Evolutionary conservation across 1,140 invertebrate genomes (phyloP).

Genomic region (Tetramorium parvispinum): DNA sequence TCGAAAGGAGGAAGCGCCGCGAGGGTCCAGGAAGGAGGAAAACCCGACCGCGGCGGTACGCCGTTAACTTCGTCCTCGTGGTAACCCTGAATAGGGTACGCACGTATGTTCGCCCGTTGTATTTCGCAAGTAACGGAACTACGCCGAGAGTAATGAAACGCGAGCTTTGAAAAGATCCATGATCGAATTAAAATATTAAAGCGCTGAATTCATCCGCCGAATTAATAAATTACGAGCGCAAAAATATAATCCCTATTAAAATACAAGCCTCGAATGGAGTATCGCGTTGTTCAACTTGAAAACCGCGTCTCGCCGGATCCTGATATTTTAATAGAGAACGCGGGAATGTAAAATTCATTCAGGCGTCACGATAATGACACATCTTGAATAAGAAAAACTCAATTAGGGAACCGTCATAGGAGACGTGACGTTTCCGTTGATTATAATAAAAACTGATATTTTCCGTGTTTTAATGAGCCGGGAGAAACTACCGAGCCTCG

Average conservation of each 20-base stretch:
- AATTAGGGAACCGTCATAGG: slow-evolving; percentile 30
- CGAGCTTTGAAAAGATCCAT: not conserved
- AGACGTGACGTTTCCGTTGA: slow-evolving; percentile 10
- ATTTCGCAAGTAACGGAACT: not conserved
- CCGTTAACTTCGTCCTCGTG: slow-evolving; percentile 62
- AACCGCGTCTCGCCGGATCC: not conserved
- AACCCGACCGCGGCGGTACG: slow-evolving; percentile 50
- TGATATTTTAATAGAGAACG: slow-evolving; percentile 9
- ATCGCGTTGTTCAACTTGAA: not conserved
- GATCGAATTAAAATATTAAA: not conserved
- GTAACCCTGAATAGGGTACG: slow-evolving; percentile 15
- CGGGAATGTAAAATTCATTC: slow-evolving; percentile 20
- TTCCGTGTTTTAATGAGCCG: not conserved
- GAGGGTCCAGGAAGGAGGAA: slow-evolving; percentile 71
- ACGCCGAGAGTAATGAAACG: not conserved
- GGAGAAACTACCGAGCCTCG: not conserved
- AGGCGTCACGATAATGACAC: not conserved
- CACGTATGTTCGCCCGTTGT: slow-evolving; percentile 32
- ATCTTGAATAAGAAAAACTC: not conserved
- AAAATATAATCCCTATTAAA: slow-evolving; percentile 11
- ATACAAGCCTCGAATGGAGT: not conserved
- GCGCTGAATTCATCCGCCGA: not conserved
- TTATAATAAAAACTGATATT: slow-evolving; percentile 27
- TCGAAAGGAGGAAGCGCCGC: slow-evolving; percentile 71
- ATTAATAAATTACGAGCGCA: not conserved